Conservation (phyloP, 2,113 vertebrate species). For the Oryctolagus cuniculus region mOryCun1.1 NC_091453.1:55783501-55784000, state of each 20-base stretch:
- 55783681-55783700: neutral
- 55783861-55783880: too few species aligned
- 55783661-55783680: neutral
- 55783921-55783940: too few species aligned
- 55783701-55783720: neutral
- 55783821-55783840: too few species aligned
- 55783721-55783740: neutral
- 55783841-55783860: too few species aligned
- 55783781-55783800: neutral
- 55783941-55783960: too few species aligned
- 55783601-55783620: neutral
- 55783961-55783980: too few species aligned
- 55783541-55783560: neutral
- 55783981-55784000: too few species aligned
- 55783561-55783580: neutral
- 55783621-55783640: neutral
- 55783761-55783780: neutral
- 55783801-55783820: neutral
- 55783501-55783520: neutral
- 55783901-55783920: too few species aligned
- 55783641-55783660: neutral
- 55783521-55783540: neutral
- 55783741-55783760: conserved; percentile 7
- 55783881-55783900: too few species aligned
- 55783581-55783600: neutral